Conservation (phyloP, 2,113 vertebrate genomes). For the Shinisaurus crocodilurus region DNA sequence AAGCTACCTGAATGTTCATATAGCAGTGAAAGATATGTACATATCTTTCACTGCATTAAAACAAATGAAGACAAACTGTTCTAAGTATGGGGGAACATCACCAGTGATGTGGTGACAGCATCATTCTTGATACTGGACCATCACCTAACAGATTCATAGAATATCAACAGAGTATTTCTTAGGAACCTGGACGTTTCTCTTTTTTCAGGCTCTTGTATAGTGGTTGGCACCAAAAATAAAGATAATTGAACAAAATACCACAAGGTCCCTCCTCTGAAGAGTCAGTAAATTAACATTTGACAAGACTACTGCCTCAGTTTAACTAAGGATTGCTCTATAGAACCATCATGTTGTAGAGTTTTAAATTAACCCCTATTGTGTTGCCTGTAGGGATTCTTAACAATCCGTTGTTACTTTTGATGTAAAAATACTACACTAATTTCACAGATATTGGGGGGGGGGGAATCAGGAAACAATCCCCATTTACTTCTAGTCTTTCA, state of each 20-base stretch:
- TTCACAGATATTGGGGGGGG: constrained; percentile 15
- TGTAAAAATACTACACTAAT: neutral
- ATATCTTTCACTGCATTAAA: neutral
- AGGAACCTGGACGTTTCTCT: neutral
- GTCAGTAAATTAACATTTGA: neutral
- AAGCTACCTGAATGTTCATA: neutral
- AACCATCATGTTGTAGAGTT: neutral
- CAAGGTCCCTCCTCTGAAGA: neutral
- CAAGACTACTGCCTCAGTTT: neutral
- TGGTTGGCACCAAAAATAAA: neutral
- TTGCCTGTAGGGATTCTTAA: neutral
- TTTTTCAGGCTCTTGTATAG: neutral
- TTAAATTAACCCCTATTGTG: neutral
- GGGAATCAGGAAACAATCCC: neutral
- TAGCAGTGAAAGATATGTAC: neutral
- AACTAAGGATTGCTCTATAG: neutral
- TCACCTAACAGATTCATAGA: neutral
- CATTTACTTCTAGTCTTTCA: neutral
- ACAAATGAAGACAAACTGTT: neutral
- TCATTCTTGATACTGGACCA: no score
- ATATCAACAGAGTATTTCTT: neutral
- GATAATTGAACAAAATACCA: neutral
- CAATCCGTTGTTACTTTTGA: neutral
- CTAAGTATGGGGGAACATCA: neutral
- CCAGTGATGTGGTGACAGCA: neutral